Conservation (phyloP, 1,140 invertebrate species). For the Aricia agestis region DNA sequence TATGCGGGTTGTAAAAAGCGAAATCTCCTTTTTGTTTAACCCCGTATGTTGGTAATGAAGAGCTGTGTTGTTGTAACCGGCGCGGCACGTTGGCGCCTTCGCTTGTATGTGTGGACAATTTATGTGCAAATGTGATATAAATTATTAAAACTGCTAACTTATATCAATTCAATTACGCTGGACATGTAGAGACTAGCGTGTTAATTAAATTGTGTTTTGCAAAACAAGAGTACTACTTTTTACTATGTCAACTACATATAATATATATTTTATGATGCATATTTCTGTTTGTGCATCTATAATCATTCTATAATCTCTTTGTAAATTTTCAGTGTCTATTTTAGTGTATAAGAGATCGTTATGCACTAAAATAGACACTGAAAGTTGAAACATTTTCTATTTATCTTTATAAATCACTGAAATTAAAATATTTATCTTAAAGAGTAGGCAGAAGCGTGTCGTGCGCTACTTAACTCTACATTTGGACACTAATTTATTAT, state of each 20-base stretch:
- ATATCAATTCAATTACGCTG: neutral
- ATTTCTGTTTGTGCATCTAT: neutral
- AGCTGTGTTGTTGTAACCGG: neutral
- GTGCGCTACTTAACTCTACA: neutral
- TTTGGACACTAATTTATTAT: neutral
- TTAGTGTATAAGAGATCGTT: too few relatives aligned
- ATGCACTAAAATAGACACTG: too few relatives aligned
- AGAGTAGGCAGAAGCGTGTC: neutral
- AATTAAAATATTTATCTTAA: neutral
- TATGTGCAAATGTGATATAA: neutral
- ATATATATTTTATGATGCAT: neutral
- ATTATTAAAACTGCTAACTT: neutral
- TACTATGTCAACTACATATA: neutral
- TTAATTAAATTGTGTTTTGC: neutral
- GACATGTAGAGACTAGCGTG: neutral
- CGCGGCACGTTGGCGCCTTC: neutral
- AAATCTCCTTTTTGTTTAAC: neutral
- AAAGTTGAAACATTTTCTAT: neutral
- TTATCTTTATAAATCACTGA: neutral
- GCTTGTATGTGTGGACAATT: neutral
- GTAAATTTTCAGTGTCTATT: neutral
- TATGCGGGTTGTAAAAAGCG: constrained; percentile 3
- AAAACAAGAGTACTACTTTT: neutral
- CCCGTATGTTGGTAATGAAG: neutral
- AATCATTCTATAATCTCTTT: neutral